phyloP scores from a whole-genome alignment of 2,888 invertebrate species.

The Drosophila testacea region DNA sequence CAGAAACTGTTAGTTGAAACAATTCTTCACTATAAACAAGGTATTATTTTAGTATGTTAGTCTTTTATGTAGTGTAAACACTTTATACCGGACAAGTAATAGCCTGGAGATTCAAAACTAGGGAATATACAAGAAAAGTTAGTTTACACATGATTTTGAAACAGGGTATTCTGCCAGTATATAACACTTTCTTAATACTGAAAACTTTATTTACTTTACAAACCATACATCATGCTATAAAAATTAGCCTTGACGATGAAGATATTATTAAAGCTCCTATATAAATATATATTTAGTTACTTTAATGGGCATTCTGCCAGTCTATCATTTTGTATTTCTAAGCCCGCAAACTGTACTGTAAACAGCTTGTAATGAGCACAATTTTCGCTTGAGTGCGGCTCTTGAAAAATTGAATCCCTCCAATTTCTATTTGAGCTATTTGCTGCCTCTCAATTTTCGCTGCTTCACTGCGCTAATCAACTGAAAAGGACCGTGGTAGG shows the following conservation, averaged over 20 bases:
- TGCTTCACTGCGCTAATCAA: constrained; percentile 58
- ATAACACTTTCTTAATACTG: neutral
- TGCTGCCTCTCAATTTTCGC: constrained; percentile 42
- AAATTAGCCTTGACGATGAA: no score
- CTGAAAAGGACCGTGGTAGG: constrained; percentile 41
- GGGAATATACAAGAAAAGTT: neutral
- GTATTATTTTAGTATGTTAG: no score
- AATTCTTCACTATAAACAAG: neutral
- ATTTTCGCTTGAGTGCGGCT: constrained; percentile 46
- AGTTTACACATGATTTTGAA: neutral
- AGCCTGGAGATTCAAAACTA: no score
- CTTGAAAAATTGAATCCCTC: constrained; percentile 42
- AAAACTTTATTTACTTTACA: no score
- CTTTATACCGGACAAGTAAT: no score
- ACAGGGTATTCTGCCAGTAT: neutral
- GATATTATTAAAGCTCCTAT: no score
- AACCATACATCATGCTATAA: no score
- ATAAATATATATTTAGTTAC: no score
- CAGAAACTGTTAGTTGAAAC: no score
- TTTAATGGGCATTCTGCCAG: neutral
- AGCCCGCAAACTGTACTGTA: constrained; percentile 19
- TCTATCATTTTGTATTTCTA: neutral
- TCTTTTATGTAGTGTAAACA: no score
- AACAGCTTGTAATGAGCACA: constrained; percentile 55
- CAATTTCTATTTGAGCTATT: constrained; percentile 49